phyloP scores from a whole-genome alignment of 2,797 vertebrate species.

The Eulemur coronatus region DNA sequence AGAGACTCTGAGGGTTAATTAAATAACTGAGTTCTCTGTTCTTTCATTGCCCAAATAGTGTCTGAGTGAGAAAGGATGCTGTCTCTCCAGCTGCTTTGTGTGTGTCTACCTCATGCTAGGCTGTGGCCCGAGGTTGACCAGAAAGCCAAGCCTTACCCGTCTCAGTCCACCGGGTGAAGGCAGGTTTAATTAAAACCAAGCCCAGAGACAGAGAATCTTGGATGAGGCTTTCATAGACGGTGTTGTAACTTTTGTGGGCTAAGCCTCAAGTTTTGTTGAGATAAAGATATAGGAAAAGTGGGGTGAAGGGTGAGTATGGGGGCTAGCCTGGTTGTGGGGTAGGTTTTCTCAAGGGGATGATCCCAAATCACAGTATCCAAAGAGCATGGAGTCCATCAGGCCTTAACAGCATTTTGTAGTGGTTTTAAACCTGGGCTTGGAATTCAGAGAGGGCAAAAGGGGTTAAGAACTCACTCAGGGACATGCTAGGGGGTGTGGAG shows the following conservation, averaged over 20 bases:
- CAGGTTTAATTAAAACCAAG: background rate
- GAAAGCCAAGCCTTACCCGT: background rate
- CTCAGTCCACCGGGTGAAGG: background rate
- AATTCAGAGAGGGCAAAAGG: background rate
- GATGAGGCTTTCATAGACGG: background rate
- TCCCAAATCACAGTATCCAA: no score
- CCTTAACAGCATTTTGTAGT: background rate
- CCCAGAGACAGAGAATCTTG: background rate
- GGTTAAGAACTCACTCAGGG: background rate
- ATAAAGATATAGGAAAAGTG: background rate
- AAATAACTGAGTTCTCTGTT: conserved; percentile 10
- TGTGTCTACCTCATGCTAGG: background rate
- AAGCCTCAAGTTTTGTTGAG: background rate
- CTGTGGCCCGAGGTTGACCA: background rate
- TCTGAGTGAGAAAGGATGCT: background rate
- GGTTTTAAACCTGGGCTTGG: background rate
- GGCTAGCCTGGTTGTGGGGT: background rate
- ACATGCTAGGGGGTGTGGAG: background rate
- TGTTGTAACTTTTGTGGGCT: background rate
- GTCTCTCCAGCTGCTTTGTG: background rate
- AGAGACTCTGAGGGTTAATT: conserved; percentile 46
- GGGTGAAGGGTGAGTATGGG: background rate
- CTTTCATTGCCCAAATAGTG: background rate
- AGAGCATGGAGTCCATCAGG: background rate
- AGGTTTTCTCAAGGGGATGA: background rate